Evolutionary conservation across 2,888 invertebrate genomes (phyloP).

Genomic region (Halocaridina rubra): DNA sequence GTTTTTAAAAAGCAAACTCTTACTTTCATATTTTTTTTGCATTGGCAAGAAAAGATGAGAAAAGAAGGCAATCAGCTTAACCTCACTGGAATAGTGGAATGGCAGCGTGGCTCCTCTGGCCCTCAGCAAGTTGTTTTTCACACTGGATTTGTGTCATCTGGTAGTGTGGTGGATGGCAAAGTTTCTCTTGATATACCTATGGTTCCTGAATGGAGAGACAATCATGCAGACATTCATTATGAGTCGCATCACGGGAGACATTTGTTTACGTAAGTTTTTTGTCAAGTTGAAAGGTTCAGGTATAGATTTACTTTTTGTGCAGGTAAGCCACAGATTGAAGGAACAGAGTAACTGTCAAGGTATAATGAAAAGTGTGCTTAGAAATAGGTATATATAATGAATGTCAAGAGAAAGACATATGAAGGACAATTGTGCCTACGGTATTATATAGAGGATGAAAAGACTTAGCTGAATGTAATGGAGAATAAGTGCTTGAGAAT

Average conservation of each 20-base stretch:
- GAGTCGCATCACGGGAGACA: constrained; percentile 20
- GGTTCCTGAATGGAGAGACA: constrained; percentile 35
- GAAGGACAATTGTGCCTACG: too few relatives aligned
- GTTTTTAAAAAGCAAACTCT: not conserved
- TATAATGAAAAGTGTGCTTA: too few relatives aligned
- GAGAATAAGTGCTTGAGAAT: too few relatives aligned
- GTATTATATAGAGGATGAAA: too few relatives aligned
- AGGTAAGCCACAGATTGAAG: too few relatives aligned
- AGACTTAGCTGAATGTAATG: too few relatives aligned
- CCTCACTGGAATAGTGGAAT: constrained; percentile 32
- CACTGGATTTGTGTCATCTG: constrained; percentile 24
- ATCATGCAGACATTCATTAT: constrained; percentile 33
- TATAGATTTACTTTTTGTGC: too few relatives aligned
- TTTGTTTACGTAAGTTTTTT: constrained; percentile 48
- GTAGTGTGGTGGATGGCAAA: constrained; percentile 24
- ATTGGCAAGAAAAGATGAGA: constrained; percentile 6
- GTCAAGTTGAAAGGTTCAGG: too few relatives aligned
- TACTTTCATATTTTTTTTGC: not conserved
- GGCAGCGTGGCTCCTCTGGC: constrained; percentile 31
- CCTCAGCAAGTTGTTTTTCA: constrained; percentile 38
- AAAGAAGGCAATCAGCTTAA: constrained; percentile 25
- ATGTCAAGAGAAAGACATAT: too few relatives aligned
- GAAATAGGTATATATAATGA: too few relatives aligned
- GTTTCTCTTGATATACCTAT: constrained; percentile 47
- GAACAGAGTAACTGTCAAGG: too few relatives aligned